Evolutionary conservation across 2,888 invertebrate species (phyloP), one percentile per base, ranked within the genome.

Genomic region (Acanthosepion pharaonis): DNA sequence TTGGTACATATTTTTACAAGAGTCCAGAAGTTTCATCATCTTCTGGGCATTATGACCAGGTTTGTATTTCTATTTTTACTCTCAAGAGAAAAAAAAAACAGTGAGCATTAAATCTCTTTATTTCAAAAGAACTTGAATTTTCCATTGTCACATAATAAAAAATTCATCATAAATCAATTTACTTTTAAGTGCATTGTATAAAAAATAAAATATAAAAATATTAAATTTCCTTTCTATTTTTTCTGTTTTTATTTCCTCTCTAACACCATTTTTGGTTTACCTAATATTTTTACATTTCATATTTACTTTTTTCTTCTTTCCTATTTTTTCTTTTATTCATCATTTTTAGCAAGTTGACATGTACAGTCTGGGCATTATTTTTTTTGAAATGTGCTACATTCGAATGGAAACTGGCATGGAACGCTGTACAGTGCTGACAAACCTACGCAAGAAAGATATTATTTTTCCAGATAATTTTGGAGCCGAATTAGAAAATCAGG

Each of bases 391-490:
- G 99, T 99, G 98, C 96, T 98, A 99, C 97, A 98, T 98, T 33
- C 98, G 99, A 0, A 98, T 99, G 93, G 98, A 98, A 0, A 99
- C 99, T 0, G 98, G 98, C 91, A 99, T 99, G 99, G 99, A 99
- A 97, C 98, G 99, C 95, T 98, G 98, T 42, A 98, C 98, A 96
- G 98, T 99, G 8, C 98, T 99, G 78, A 98, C 98, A 0, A 98
- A 98, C 94, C 97, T 99, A 78, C 98, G 99, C 94, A 98, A 98
- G 25, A 98, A 98, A 93, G 98, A 98, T 33, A 96, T 97, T 49
- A 96, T 98, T 9, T 98, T 99, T 96, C 99, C 99, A 0, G 97
- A 98, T 0, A 98, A 98, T 95, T 98, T 97, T 96, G 96, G 97
- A 94, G 96, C 95, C 53, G 95, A 96, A 91, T 94, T 96, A 95